These are phyloP conservation scores for Tragelaphus scriptus DNA, from an alignment of 2,113 vertebrate genomes.

Conservation along the genomic window DNA sequence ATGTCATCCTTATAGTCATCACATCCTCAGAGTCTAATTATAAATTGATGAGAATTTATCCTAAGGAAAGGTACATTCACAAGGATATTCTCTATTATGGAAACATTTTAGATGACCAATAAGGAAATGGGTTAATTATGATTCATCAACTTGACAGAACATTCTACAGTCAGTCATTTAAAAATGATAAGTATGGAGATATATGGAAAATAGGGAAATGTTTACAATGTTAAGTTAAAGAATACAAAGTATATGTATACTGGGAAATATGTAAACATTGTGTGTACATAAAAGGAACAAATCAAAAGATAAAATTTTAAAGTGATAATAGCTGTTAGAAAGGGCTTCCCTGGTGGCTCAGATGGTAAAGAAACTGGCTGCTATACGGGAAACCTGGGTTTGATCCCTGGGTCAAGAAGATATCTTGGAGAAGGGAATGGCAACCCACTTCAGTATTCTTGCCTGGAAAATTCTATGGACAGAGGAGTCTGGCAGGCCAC, in stretches of 20 bases:
- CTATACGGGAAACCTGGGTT: neutral
- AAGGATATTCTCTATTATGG: neutral
- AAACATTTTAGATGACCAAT: neutral
- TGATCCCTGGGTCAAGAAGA: neutral
- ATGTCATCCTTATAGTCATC: neutral
- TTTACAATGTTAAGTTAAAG: slow-evolving; percentile 2
- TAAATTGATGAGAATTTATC: neutral
- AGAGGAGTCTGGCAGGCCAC: neutral
- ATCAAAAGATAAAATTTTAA: neutral
- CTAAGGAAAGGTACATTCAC: neutral
- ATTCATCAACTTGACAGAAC: neutral
- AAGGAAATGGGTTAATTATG: neutral
- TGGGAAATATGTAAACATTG: neutral
- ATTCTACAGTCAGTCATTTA: neutral
- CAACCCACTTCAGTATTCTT: neutral
- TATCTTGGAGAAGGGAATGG: neutral
- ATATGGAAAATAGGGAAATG: neutral
- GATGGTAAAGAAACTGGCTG: neutral
- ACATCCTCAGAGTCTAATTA: neutral
- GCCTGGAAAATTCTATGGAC: neutral
- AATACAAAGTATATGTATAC: neutral
- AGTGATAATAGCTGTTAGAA: neutral
- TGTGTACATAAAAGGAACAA: neutral
- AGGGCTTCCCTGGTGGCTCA: neutral
- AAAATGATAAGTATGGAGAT: neutral